Conservation (phyloP, 2,888 invertebrate genomes). For the Epistrophella euchroma region DNA sequence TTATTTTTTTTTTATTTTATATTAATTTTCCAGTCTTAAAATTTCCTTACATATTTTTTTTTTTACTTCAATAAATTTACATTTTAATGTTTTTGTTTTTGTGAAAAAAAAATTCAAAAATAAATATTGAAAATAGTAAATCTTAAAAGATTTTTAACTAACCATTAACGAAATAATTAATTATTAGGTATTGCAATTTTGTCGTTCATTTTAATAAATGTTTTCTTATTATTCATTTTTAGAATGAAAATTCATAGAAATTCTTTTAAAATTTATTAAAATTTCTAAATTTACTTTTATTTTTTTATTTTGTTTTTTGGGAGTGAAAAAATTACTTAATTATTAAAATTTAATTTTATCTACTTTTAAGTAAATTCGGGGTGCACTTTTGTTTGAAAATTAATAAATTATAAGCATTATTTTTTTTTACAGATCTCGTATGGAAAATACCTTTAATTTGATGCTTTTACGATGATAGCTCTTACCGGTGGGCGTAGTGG, state of each 20-base stretch:
- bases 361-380: constrained; percentile 73
- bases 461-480: background rate
- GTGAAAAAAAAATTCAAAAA: constrained; percentile 61
- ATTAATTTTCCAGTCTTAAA: constrained; percentile 74
- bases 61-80: constrained; percentile 41
- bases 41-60: constrained; percentile 70
- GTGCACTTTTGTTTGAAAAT: constrained; percentile 55
- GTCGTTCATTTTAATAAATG: background rate
- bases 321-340: constrained; percentile 41
- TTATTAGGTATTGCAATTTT: constrained; percentile 49
- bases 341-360: constrained; percentile 41
- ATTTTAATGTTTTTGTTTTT: constrained; percentile 40
- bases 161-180: background rate
- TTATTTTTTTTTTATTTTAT: constrained; percentile 33
- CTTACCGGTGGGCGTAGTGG: constrained; percentile 81
- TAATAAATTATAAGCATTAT: constrained; percentile 19
- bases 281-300: constrained; percentile 24
- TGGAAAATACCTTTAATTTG: constrained; percentile 29
- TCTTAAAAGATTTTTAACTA: constrained; percentile 13
- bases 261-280: constrained; percentile 55
- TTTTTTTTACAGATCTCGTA: background rate
- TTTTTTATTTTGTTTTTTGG: constrained; percentile 17
- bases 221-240: constrained; percentile 26
- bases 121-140: constrained; percentile 14
- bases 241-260: constrained; percentile 39